Percentiles rank a stretch among this genome's conserved stretches.
Conservation (phyloP, 2,797 vertebrate species). For the Hafferia zeledoni region DNA sequence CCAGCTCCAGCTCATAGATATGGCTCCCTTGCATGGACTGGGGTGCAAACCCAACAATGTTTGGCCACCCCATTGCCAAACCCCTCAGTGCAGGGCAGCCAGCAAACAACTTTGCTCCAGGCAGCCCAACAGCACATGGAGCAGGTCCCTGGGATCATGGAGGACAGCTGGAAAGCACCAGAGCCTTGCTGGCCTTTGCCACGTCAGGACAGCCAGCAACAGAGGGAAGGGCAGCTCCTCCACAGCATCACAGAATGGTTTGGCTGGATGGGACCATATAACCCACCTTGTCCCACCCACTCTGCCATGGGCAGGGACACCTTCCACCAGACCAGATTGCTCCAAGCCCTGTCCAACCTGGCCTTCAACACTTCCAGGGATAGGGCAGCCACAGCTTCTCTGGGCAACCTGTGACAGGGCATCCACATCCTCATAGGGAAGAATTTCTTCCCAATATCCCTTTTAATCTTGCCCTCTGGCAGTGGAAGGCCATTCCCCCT, state of each 20-base stretch:
- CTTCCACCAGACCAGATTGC: neutral
- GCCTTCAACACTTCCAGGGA: neutral
- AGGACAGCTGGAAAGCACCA: neutral
- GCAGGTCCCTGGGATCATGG: neutral
- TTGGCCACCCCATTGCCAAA: neutral
- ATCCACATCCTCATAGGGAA: neutral
- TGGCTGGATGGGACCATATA: neutral
- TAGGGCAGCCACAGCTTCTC: neutral
- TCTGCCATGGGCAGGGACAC: neutral
- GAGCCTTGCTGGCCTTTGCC: rapidly evolving
- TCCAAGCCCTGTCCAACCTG: neutral
- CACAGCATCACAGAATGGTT: neutral
- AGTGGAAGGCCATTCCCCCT: neutral
- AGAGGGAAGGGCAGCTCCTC: neutral
- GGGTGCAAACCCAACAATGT: neutral
- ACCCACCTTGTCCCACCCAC: neutral
- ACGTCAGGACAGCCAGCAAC: rapidly evolving
- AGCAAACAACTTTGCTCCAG: neutral
- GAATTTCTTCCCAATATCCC: neutral
- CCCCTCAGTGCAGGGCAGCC: rapidly evolving
- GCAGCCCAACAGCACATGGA: rapidly evolving
- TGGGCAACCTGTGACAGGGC: neutral
- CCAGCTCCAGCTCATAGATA: rapidly evolving
- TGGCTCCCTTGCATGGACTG: neutral
- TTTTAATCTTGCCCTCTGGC: neutral